Percentiles rank a stretch among this genome's conserved stretches.
phyloP scores from a whole-genome alignment of 92 coral and sea anemone genomes.

The Isaurus tuberculatus region DNA sequence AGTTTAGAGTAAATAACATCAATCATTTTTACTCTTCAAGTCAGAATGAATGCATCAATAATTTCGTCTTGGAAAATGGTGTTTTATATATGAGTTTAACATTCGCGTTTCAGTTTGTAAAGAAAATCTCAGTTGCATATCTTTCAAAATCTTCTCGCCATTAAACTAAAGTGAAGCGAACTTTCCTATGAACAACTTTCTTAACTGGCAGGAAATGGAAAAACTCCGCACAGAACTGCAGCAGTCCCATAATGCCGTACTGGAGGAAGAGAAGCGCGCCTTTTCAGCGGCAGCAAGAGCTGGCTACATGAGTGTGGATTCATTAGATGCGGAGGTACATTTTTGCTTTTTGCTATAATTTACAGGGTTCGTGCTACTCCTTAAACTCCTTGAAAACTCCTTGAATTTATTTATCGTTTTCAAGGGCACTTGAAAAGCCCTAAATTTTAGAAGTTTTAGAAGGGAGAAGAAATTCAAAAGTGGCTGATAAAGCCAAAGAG shows the following conservation, averaged over 20 bases:
- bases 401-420: too few relatives aligned
- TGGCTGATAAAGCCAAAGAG: too few relatives aligned
- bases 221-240: constrained; percentile 75
- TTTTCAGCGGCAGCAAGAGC: constrained; percentile 60
- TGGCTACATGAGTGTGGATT: constrained; percentile 80
- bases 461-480: too few relatives aligned
- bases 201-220: constrained; percentile 71
- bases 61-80: too few relatives aligned
- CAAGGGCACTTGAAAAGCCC: too few relatives aligned
- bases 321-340: constrained; percentile 78
- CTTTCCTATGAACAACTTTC: neutral
- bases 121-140: neutral
- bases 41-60: neutral
- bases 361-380: too few relatives aligned
- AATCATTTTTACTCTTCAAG: neutral
- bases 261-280: constrained; percentile 66
- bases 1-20: neutral
- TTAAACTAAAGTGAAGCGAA: neutral
- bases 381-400: neutral
- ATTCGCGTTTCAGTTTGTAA: too few relatives aligned
- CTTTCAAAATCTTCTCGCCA: too few relatives aligned
- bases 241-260: constrained; percentile 69
- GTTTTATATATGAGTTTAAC: too few relatives aligned
- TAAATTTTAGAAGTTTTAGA: too few relatives aligned
- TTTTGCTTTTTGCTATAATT: neutral